Base-by-base conservation (phyloP, 2,797 vertebrate genomes). In the Dryobates pubescens region DNA sequence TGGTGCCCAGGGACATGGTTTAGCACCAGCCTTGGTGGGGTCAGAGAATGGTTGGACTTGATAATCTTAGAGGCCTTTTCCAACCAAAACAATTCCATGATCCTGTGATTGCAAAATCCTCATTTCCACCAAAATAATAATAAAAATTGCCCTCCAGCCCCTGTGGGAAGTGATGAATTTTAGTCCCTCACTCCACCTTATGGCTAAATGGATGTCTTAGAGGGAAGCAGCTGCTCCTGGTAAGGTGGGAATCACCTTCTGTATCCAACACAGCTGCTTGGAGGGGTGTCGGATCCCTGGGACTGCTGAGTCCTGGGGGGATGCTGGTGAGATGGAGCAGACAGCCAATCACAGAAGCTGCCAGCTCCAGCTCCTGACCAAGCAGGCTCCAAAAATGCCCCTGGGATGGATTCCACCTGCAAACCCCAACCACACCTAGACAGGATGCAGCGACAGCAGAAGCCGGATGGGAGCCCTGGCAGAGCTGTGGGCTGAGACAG, bases 141-240 rank as follows among this genome's bases (percentile, higher is more conserved):
- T 38, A 38, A 38, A 38, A 13, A 38, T 38, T 38, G 38, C 19
- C 12, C 53, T 69, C 56, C 36, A 53, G 59, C 14, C 13, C 63
- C 13, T 12, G 0, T 0, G 34, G 8, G 10, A 0, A 2, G 18
- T 16, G 63, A 30, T 8, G 32, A 7, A 27, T n/a, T 88, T 86
- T 34, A 38, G 30, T 49, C 78, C 20, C 10, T 32, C 30, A 4
- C 29, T 41, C 77, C 43, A 36, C 30, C 36, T 58, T 27, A 30
- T 3, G 15, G 56, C 9, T 62, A 69, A 64, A 83, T 32, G 2
- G 7, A 65, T 0, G 1, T 13, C 24, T 47, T 36, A 38, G 57
- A 47, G 38, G 64, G 61, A 87, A 82, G 61, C 0, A 1, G 14
- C n/a, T 36, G 14, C 68, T 84, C 26, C 68, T 34, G 12, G 24